Conservation (phyloP, 2,797 vertebrate genomes). For the Neopelma chrysocephalum region DNA sequence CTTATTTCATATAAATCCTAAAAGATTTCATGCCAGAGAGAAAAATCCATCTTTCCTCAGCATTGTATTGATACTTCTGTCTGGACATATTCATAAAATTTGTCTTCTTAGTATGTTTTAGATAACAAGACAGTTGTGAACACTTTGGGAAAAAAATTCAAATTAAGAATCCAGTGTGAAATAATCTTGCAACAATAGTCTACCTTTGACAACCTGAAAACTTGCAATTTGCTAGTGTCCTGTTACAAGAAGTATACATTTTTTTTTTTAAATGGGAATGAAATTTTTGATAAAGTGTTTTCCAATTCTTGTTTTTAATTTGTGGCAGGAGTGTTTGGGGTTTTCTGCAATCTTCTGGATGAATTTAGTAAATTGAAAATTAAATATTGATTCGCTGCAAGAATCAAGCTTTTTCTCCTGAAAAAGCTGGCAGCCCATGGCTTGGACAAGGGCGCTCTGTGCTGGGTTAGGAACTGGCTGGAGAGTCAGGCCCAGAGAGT, state of each 20-base stretch:
- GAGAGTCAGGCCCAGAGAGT: too few species aligned
- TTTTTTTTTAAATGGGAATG: background rate
- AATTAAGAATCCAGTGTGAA: background rate
- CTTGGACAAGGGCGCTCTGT: too few species aligned
- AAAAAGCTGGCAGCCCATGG: too few species aligned
- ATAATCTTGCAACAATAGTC: background rate
- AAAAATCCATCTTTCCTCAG: background rate
- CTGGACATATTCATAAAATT: background rate
- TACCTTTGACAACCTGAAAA: background rate
- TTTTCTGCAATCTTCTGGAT: background rate
- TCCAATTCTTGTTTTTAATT: background rate
- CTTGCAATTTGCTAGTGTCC: background rate
- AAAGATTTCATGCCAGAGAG: background rate
- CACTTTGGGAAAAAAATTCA: background rate
- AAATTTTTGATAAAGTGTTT: background rate
- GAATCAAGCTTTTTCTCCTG: background rate
- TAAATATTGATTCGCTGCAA: slow-evolving; percentile 10
- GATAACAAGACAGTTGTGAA: background rate
- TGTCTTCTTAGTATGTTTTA: background rate
- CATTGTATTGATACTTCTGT: background rate
- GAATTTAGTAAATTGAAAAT: slow-evolving; percentile 11
- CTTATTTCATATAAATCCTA: background rate
- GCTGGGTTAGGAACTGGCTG: too few species aligned
- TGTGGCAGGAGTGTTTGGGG: background rate
- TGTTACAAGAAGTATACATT: background rate